These are phyloP conservation scores for Bungarus multicinctus DNA, from an alignment of 2,113 vertebrate species.

Conservation along the genomic window DNA sequence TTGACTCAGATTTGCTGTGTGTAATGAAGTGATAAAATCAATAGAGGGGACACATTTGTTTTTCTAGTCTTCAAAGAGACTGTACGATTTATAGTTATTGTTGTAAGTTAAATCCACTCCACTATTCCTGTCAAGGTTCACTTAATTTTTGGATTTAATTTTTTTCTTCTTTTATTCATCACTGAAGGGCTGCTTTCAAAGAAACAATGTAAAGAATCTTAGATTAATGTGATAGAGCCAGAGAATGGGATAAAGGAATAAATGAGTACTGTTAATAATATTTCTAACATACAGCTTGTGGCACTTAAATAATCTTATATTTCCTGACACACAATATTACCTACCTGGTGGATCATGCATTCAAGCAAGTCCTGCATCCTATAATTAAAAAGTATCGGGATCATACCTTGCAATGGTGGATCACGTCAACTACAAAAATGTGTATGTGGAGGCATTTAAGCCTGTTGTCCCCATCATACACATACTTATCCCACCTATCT, in stretches of 20 bases:
- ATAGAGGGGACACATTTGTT: constrained; percentile 55
- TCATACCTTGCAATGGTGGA: background rate
- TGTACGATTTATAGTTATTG: constrained; percentile 64
- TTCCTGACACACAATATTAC: constrained; percentile 13
- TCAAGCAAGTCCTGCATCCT: background rate
- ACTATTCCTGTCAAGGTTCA: constrained; percentile 54
- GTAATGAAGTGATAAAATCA: constrained; percentile 75
- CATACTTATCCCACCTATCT: background rate
- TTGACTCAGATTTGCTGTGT: constrained; percentile 72
- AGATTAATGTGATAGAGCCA: constrained; percentile 8
- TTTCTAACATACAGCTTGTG: constrained; percentile 25
- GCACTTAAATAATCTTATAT: background rate
- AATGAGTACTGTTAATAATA: constrained; percentile 11
- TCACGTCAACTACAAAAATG: background rate
- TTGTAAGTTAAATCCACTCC: constrained; percentile 58
- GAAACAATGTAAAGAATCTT: background rate
- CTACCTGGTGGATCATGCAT: background rate
- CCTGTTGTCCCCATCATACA: background rate
- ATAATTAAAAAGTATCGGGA: background rate
- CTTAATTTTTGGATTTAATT: constrained; percentile 57
- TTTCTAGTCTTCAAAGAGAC: constrained; percentile 55
- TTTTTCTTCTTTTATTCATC: constrained; percentile 41
- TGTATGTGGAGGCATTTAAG: background rate
- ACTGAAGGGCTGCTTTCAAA: constrained; percentile 43
- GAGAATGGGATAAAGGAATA: constrained; percentile 7